Conservation (phyloP, 2,888 invertebrate species). For the Nymphalis polychloros region DNA sequence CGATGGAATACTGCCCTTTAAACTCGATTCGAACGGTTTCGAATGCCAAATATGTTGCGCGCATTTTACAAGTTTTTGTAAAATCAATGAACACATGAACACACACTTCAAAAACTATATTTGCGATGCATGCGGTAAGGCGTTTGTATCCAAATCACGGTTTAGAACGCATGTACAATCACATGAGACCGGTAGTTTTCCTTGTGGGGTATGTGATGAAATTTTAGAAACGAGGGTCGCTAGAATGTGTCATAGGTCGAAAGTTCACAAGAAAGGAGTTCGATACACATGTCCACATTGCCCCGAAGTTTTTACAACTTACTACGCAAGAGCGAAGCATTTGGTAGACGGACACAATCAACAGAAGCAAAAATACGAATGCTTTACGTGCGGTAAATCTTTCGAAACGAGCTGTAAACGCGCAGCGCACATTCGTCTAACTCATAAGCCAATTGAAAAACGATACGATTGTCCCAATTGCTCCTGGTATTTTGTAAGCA, state of each 20-base stretch:
- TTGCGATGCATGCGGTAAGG: constrained; percentile 72
- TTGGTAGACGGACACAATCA: constrained; percentile 62
- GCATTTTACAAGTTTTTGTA: constrained; percentile 57
- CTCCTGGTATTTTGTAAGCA: constrained; percentile 52
- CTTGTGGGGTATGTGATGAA: constrained; percentile 66
- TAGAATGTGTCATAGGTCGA: constrained; percentile 61
- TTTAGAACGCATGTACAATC: constrained; percentile 69
- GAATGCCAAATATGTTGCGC: constrained; percentile 65
- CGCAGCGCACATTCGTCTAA: constrained; percentile 55
- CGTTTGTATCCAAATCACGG: constrained; percentile 66
- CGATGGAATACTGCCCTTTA: constrained; percentile 72
- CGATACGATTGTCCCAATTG: constrained; percentile 57
- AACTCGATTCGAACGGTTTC: constrained; percentile 56
- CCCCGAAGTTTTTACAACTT: constrained; percentile 63
- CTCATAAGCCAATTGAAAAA: constrained; percentile 53
- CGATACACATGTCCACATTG: constrained; percentile 71
- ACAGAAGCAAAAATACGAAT: constrained; percentile 55
- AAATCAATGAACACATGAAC: constrained; percentile 73
- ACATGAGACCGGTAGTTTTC: constrained; percentile 64
- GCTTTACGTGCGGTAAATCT: constrained; percentile 55
- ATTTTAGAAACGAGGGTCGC: constrained; percentile 60
- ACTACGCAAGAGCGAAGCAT: constrained; percentile 65
- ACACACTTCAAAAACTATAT: constrained; percentile 70
- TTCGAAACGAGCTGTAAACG: constrained; percentile 66
- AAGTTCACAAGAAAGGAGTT: constrained; percentile 62